These are phyloP conservation scores for Psophia crepitans DNA, from an alignment of 2,113 vertebrate genomes.

Conservation along the genomic window DNA sequence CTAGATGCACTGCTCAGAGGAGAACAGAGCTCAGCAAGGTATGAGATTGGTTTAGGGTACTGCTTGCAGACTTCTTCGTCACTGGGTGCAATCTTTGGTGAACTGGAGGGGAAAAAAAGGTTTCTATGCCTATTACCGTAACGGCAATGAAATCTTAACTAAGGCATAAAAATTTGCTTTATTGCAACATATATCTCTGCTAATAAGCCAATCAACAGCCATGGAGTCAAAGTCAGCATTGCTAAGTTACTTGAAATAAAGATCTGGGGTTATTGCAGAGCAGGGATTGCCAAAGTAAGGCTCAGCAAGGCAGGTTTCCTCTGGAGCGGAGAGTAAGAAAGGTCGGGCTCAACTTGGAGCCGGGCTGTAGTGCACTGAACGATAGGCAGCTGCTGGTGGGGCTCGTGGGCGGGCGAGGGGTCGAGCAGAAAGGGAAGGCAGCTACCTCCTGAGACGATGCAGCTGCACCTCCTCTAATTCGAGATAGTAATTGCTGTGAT, in stretches of 20 bases:
- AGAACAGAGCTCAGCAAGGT: background rate
- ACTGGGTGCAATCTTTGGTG: background rate
- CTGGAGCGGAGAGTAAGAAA: background rate
- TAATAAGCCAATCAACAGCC: background rate
- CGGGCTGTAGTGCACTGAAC: background rate
- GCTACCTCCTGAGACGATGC: background rate
- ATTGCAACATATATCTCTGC: background rate
- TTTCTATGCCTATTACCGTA: background rate
- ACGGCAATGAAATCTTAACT: background rate
- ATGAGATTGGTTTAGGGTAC: background rate
- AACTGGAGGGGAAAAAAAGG: background rate
- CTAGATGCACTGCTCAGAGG: background rate
- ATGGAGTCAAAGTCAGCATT: background rate
- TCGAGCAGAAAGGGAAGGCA: background rate
- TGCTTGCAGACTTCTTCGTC: background rate
- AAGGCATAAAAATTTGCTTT: background rate
- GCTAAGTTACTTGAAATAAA: background rate
- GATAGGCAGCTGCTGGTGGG: background rate
- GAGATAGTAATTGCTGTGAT: slow-evolving; percentile 71
- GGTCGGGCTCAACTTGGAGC: background rate
- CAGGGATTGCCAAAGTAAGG: background rate
- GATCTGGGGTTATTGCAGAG: background rate
- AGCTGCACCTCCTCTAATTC: background rate
- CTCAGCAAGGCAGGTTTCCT: background rate
- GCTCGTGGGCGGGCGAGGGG: background rate